Conservation (phyloP, 2,113 vertebrate species). For the Corvus moneduloides region DNA sequence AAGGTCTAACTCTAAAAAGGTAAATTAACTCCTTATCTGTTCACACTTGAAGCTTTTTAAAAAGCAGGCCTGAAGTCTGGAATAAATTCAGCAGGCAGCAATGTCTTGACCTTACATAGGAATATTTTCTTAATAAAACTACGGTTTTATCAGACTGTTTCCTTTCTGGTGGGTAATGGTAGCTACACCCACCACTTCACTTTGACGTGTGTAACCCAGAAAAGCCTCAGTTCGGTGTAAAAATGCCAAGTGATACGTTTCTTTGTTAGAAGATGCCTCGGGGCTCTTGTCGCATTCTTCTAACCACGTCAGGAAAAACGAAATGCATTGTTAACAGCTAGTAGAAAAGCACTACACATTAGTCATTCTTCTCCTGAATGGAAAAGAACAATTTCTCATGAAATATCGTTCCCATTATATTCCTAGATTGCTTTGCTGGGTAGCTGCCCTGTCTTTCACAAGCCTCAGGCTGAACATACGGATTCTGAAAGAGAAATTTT, state of each 20-base stretch:
- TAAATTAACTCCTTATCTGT: conserved; percentile 11
- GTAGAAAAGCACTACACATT: neutral
- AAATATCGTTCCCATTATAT: conserved; percentile 28
- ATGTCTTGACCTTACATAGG: neutral
- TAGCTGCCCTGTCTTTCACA: neutral
- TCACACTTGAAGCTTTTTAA: neutral
- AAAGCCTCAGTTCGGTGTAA: neutral
- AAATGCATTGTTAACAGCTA: conserved; percentile 29
- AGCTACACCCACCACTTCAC: conserved; percentile 16
- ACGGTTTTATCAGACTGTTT: conserved; percentile 31
- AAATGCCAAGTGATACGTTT: neutral
- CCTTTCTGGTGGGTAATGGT: conserved; percentile 33
- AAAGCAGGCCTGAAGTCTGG: neutral
- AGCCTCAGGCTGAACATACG: neutral
- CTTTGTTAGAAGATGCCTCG: conserved; percentile 27
- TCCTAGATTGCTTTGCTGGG: conserved; percentile 6
- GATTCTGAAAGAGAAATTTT: neutral
- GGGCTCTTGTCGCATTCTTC: conserved; percentile 21
- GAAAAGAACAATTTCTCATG: conserved; percentile 27
- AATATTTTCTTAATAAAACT: conserved; percentile 28
- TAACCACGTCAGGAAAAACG: conserved; percentile 12
- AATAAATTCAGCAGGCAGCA: conserved; percentile 9
- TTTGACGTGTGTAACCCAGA: conserved; percentile 50
- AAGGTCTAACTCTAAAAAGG: conserved; percentile 11
- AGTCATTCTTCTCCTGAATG: conserved; percentile 27